phyloP scores from a whole-genome alignment of 2,113 vertebrate genomes.

The Pterocles gutturalis region DNA sequence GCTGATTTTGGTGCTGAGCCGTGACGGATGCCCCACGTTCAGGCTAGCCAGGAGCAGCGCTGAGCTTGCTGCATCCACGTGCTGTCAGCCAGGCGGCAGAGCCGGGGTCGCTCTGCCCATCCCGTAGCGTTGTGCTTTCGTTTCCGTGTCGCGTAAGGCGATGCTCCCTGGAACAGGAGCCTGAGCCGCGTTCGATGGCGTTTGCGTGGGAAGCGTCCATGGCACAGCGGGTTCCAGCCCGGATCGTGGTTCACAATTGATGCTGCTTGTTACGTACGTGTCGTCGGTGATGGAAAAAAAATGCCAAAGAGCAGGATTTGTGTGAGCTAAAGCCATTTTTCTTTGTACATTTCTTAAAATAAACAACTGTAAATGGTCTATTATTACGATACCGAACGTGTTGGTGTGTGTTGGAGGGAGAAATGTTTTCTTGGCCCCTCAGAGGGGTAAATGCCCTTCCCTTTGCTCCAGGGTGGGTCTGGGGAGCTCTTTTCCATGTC shows the following conservation, averaged over 20 bases:
- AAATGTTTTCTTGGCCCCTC: background rate
- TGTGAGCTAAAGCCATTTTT: slow-evolving; percentile 20
- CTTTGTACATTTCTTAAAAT: slow-evolving; percentile 77
- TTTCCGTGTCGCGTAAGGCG: background rate
- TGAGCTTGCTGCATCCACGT: background rate
- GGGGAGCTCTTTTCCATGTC: too few species aligned
- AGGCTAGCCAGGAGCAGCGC: background rate
- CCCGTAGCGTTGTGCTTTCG: background rate
- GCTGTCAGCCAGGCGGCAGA: background rate
- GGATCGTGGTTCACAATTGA: background rate
- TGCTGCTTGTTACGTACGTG: slow-evolving; percentile 75
- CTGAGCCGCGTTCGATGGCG: background rate
- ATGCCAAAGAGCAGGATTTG: background rate
- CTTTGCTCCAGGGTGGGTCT: background rate
- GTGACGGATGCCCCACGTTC: rapidly evolving
- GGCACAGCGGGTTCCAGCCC: background rate
- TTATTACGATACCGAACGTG: rapidly evolving
- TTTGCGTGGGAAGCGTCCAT: slow-evolving; percentile 65
- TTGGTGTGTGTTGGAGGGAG: background rate
- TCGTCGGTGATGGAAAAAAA: background rate
- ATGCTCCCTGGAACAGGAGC: background rate
- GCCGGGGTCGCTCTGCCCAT: background rate
- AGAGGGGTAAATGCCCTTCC: background rate
- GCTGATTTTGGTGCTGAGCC: background rate
- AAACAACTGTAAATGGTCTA: slow-evolving; percentile 54